These are phyloP conservation scores for Idaea biselata DNA, from an alignment of 2,888 invertebrate genomes.

Conservation along the genomic window DNA sequence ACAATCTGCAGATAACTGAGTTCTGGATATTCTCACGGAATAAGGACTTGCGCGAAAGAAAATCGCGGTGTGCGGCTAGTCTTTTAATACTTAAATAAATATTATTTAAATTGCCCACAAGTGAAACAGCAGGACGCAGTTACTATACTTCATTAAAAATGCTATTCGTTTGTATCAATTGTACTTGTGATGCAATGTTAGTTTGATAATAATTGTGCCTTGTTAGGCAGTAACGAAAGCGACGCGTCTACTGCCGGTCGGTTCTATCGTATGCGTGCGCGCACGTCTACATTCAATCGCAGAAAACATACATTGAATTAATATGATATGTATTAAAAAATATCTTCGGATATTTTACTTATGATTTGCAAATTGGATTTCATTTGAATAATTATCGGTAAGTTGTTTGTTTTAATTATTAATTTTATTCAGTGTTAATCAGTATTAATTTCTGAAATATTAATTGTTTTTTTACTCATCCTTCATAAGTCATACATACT, in stretches of 20 bases:
- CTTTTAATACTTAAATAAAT: too few species aligned
- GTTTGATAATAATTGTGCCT: conserved; percentile 1
- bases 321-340: not conserved
- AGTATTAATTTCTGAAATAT: too few species aligned
- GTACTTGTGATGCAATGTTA: not conserved
- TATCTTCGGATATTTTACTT: not conserved
- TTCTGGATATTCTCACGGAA: too few species aligned
- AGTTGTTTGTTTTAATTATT: not conserved
- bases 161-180: not conserved
- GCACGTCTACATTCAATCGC: not conserved
- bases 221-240: not conserved
- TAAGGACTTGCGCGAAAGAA: too few species aligned
- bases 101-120: too few species aligned
- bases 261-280: not conserved
- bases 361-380: not conserved
- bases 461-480: too few species aligned
- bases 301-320: not conserved
- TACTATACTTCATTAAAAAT: not conserved
- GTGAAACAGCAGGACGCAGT: not conserved
- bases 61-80: too few species aligned
- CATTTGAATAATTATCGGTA: not conserved
- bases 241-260: not conserved
- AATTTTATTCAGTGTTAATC: not conserved
- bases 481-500: too few species aligned
- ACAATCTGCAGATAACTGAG: too few species aligned